Percentiles rank a stretch among this genome's conserved stretches.
Conservation (phyloP, 2,797 vertebrate genomes). For the Megaceryle alcyon region DNA sequence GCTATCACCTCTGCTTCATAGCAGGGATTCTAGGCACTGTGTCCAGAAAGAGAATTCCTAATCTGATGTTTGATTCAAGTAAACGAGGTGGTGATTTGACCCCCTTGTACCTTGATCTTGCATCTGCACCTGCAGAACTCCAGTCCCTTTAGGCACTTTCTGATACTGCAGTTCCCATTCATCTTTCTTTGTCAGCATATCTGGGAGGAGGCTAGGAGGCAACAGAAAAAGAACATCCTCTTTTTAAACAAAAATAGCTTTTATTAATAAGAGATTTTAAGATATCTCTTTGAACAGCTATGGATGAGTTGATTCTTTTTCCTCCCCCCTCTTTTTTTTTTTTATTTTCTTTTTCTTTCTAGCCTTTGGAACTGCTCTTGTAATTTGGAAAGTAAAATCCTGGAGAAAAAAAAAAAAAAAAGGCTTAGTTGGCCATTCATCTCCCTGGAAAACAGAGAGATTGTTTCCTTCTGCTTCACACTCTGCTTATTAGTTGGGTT, state of each 20-base stretch:
- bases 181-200: slow-evolving; percentile 55
- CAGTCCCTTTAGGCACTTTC: slow-evolving; percentile 8
- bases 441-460: slow-evolving; percentile 11
- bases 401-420: not conserved
- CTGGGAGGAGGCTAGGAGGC: slow-evolving; percentile 40
- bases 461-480: not conserved
- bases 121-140: not conserved
- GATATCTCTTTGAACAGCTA: slow-evolving; percentile 39
- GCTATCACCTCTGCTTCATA: not conserved
- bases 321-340: not conserved
- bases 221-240: slow-evolving; percentile 9
- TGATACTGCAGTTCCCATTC: not conserved
- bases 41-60: slow-evolving; percentile 36
- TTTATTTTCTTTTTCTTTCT: not conserved
- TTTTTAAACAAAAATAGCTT: slow-evolving; percentile 55
- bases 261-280: slow-evolving; percentile 51
- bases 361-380: not conserved
- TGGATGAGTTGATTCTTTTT: not conserved
- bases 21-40: not conserved
- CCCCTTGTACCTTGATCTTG: not conserved
- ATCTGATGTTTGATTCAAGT: not conserved
- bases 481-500: not conserved
- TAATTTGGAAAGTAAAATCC: not conserved
- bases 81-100: not conserved
- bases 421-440: not conserved